Conservation (phyloP, 2,888 invertebrate species). For the Polydrusus cervinus region DNA sequence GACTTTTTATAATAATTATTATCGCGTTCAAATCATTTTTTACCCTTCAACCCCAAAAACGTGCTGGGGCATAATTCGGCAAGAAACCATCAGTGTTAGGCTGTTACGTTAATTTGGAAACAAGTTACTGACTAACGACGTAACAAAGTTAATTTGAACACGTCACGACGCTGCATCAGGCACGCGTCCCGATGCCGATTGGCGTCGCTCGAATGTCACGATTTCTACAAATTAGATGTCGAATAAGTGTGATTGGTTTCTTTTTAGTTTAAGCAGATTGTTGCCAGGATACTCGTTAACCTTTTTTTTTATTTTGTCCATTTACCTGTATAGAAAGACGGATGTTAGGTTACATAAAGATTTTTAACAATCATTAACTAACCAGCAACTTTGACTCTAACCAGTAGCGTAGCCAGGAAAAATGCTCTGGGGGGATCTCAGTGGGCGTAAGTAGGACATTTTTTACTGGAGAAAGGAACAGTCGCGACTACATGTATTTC, state of each 20-base stretch:
- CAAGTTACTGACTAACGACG: conserved; percentile 70
- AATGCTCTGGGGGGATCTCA: too few species aligned
- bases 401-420: too few species aligned
- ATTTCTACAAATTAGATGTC: conserved; percentile 30
- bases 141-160: conserved; percentile 70
- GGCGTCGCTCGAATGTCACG: conserved; percentile 35
- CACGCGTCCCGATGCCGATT: conserved; percentile 40
- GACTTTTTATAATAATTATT: neutral
- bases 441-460: too few species aligned
- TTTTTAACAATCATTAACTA: too few species aligned
- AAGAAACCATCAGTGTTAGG: neutral
- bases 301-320: too few species aligned
- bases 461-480: too few species aligned
- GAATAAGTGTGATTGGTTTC: neutral
- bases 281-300: too few species aligned
- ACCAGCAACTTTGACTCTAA: too few species aligned
- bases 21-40: neutral
- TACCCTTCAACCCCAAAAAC: conserved; percentile 8
- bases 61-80: conserved; percentile 16
- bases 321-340: too few species aligned
- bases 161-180: conserved; percentile 48
- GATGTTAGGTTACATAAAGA: too few species aligned
- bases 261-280: neutral
- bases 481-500: too few species aligned
- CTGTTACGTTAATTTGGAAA: conserved; percentile 66